phyloP scores from a whole-genome alignment of 1,140 invertebrate genomes.

The Heliconius congener region DNA sequence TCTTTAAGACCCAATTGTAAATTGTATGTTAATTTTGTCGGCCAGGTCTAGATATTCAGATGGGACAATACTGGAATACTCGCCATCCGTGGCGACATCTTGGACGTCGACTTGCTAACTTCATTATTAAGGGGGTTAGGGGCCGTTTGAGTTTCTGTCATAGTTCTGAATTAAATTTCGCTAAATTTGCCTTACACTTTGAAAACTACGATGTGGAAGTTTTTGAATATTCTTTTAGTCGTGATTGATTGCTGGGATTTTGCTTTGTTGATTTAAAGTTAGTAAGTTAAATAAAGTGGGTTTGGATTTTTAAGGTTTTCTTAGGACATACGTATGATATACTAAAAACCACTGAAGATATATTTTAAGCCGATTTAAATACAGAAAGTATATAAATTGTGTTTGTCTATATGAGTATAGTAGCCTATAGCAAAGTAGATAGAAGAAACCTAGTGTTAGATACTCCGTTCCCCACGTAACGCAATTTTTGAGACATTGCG shows the following conservation, averaged over 20 bases:
- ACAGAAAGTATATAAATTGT: too few species aligned
- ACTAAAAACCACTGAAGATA: too few species aligned
- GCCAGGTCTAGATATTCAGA: slow-evolving; percentile 57
- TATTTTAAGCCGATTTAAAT: too few species aligned
- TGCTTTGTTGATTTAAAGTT: not conserved
- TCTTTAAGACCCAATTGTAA: slow-evolving; percentile 35
- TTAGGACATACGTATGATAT: too few species aligned
- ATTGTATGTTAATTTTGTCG: slow-evolving; percentile 67
- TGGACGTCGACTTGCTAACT: slow-evolving; percentile 65
- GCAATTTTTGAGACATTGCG: too few species aligned
- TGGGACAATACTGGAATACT: slow-evolving; percentile 61
- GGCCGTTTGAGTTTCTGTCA: slow-evolving; percentile 53
- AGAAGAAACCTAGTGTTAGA: too few species aligned
- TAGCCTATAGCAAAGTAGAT: too few species aligned
- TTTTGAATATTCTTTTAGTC: not conserved
- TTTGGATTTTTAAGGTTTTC: too few species aligned
- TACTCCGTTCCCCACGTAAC: too few species aligned
- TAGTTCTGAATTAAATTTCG: slow-evolving; percentile 50
- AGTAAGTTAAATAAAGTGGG: not conserved
- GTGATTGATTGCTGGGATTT: not conserved
- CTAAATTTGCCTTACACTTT: slow-evolving; percentile 39
- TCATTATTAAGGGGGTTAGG: slow-evolving; percentile 59
- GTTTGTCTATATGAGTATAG: too few species aligned
- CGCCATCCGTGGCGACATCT: slow-evolving; percentile 62
- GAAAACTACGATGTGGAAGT: not conserved